These are phyloP conservation scores for Acanthopleura granulata DNA, from an alignment of 2,888 invertebrate species.

Conservation along the genomic window DNA sequence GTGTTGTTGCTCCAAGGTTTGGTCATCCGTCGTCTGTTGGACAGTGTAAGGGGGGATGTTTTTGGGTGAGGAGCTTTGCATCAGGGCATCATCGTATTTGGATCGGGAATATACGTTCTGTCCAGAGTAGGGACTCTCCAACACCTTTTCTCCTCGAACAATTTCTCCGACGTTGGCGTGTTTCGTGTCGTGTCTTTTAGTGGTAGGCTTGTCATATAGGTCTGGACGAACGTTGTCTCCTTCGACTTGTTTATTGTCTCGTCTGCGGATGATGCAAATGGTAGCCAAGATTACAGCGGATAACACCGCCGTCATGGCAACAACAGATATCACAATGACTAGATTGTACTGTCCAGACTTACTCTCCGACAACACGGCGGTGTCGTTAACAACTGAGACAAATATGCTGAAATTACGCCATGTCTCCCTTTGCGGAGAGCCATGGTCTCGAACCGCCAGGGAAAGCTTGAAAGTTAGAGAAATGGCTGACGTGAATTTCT, in stretches of 20 bases:
- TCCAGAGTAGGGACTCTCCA: background rate
- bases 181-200: background rate
- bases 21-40: background rate
- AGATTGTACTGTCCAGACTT: background rate
- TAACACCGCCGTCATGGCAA: constrained; percentile 2
- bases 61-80: constrained; percentile 5
- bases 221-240: background rate
- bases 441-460: constrained; percentile 17
- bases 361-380: background rate
- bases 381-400: constrained; percentile 1
- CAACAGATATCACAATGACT: constrained; percentile 1
- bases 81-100: background rate
- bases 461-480: constrained; percentile 17
- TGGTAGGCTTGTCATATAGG: background rate
- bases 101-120: background rate
- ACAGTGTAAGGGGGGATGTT: background rate
- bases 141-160: background rate
- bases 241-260: constrained; percentile 8
- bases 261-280: constrained; percentile 10
- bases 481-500: background rate
- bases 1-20: background rate
- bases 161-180: constrained; percentile 3
- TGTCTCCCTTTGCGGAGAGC: constrained; percentile 8
- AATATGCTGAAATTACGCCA: background rate
- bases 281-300: constrained; percentile 3